These are phyloP conservation scores for Apotomis turbidana DNA, from an alignment of 2,888 invertebrate species.

Conservation along the genomic window DNA sequence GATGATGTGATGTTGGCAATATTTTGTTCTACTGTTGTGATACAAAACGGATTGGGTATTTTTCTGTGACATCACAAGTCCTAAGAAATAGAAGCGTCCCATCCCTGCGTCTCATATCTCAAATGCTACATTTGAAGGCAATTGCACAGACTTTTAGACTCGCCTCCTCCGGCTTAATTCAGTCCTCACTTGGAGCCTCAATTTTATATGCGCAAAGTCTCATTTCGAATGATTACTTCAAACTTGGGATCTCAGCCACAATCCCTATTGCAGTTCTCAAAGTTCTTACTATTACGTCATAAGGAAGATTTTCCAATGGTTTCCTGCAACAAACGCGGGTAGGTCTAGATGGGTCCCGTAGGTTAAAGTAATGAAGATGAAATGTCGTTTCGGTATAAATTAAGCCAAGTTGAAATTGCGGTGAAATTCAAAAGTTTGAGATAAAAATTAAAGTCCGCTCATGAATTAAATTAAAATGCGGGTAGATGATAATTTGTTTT, in stretches of 20 bases:
- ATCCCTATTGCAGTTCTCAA: constrained; percentile 1
- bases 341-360: constrained; percentile 37
- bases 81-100: constrained; percentile 19
- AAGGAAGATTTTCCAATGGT: constrained; percentile 19
- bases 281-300: background rate
- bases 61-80: background rate
- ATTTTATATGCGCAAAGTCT: constrained; percentile 31
- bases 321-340: background rate
- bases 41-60: no score
- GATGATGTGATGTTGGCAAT: no score
- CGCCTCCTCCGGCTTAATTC: constrained; percentile 25
- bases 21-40: no score
- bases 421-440: constrained; percentile 37
- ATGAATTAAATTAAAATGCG: constrained; percentile 40
- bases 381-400: constrained; percentile 41
- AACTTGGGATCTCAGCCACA: constrained; percentile 11
- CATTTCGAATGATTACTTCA: constrained; percentile 34
- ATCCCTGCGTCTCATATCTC: constrained; percentile 47
- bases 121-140: constrained; percentile 49
- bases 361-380: constrained; percentile 42
- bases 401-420: constrained; percentile 38
- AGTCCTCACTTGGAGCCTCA: constrained; percentile 6
- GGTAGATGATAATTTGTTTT: constrained; percentile 32
- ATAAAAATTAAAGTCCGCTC: constrained; percentile 34
- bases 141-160: constrained; percentile 53